Evolutionary conservation across 2,797 vertebrate species (phyloP), one percentile per base, ranked within the genome.

Genomic region (Intellagama lesueurii): DNA sequence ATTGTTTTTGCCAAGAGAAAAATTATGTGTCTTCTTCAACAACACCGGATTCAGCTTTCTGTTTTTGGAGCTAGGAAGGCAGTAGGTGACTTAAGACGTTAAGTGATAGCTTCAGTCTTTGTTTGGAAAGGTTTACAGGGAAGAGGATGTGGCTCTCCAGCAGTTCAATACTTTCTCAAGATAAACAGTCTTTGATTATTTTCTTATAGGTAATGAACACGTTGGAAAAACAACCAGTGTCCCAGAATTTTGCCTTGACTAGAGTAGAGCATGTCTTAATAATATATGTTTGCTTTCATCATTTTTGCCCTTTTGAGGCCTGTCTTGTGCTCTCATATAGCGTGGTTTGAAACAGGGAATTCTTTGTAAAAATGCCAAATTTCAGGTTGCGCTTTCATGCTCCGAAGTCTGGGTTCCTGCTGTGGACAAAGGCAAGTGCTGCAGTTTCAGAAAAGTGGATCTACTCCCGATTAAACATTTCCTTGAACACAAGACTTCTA

Each of bases 181-280:
- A 22, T 75, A 1, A 40, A n/a, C 32, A 77, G 32, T 86, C 90
- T 85, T 69, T 84, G 81, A 81, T 90, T 56, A 56, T 56, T 91
- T 91, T 91, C 89, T 90, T 87, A 16, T 86, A 87, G 77, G 92
- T 91, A 92, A 91, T 84, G 92, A 95, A 87, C 81, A 7, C 1
- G 87, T 94, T 92, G 93, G 92, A 93, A 70, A 94, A 90, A 75
- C 91, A 3, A 6, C 3, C 47, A 88, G 79, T 93, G 35, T 94
- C 95, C 93, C 93, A 88, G 90, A 91, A 91, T 90, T 95, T 94
- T 95, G 94, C 94, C 94, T 93, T 94, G 95, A 96, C 92, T 93
- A 93, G 89, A 91, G 73, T 0, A 6, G 90, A 60, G 14, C 86
- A 22, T 91, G 92, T 92, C 76, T 35, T 0, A 28, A 90, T 56